Base-by-base conservation (phyloP, 1,140 invertebrate genomes). In the Trinorchestia longiramus region DNA sequence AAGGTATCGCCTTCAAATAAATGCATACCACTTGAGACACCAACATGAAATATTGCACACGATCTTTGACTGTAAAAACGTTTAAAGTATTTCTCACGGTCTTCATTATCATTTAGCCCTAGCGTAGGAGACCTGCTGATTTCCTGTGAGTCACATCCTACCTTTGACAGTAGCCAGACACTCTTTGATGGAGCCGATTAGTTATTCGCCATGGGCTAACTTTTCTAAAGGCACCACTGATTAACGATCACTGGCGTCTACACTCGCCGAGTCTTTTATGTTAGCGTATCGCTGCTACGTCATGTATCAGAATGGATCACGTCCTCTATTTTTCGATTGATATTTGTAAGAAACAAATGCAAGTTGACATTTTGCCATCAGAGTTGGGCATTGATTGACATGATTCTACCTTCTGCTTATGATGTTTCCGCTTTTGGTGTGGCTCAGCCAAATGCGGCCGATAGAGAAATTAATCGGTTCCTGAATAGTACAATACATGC, bases 91-190 rank as follows among this genome's bases (percentile, higher is more conserved):
- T 77, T 90, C 88, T 90, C 88, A 90, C 88, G 88, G 88, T 90
- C 36, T 90, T 42, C 8, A 41, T 15, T 90, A 36, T 42, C 88
- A 90, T 42, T 43, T 11, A 41, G 43, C 43, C 88, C 11, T 90
- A 4, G 28, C 11, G 1, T 36, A 90, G 6, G 41, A 43, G 62
- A 11, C 36, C n/a, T 15, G 6, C 88, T 90, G 43, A 90, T 90
- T 90, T 90, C 88, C 88, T 90, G 88, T 90, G 88, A 90, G 41
- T 90, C 88, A 90, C 41, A 90, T 90, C 88, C 88, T 90, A 90
- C 11, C 15, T 28, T 36, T 77, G 62, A 77, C 62, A 77, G 62
- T 77, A 77, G 62, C 62, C 62, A 77, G 62, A 36, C 62, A 11
- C 62, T 28, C 15, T 77, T 28, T 77, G 62, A 77, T 77, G 36